Conservation (phyloP, 2,888 invertebrate genomes). For the Sicus ferrugineus region DNA sequence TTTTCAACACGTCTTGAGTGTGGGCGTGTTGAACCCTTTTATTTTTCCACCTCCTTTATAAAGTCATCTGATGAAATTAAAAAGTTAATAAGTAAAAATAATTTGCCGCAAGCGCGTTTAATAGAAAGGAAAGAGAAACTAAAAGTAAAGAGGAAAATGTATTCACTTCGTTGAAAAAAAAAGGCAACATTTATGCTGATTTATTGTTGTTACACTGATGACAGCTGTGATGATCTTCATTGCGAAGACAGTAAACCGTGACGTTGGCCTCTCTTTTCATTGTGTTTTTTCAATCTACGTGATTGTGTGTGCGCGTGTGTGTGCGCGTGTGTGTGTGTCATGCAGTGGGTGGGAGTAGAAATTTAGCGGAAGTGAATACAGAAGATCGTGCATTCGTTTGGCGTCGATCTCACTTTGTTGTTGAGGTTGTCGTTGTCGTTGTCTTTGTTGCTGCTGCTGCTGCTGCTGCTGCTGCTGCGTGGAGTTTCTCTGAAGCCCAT, state of each 20-base stretch:
- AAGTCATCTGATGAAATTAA: conserved; percentile 12
- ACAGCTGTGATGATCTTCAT: not conserved
- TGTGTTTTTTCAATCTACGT: not conserved
- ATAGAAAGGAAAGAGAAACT: not conserved
- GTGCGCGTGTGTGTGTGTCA: not conserved
- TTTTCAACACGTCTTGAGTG: not conserved
- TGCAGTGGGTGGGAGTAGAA: conserved; percentile 36
- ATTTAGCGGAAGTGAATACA: conserved; percentile 38
- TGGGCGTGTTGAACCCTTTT: no score
- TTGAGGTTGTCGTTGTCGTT: conserved; percentile 22
- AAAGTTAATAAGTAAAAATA: conserved; percentile 6
- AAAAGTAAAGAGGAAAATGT: not conserved
- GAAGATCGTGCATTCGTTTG: conserved; percentile 7
- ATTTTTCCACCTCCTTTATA: no score
- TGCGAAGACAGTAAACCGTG: not conserved
- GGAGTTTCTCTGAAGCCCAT: conserved; percentile 39
- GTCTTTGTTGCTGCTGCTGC: conserved; percentile 5
- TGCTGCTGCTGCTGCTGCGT: conserved; percentile 25
- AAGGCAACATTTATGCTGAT: conserved; percentile 15
- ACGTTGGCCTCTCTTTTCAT: not conserved
- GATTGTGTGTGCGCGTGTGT: conserved; percentile 2
- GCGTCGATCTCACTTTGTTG: conserved; percentile 25
- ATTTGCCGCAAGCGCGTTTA: not conserved
- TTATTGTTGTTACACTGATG: conserved; percentile 10
- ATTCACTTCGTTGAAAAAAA: not conserved